Conservation (phyloP, 2,797 vertebrate genomes). For the Atherinosoma microstoma region DNA sequence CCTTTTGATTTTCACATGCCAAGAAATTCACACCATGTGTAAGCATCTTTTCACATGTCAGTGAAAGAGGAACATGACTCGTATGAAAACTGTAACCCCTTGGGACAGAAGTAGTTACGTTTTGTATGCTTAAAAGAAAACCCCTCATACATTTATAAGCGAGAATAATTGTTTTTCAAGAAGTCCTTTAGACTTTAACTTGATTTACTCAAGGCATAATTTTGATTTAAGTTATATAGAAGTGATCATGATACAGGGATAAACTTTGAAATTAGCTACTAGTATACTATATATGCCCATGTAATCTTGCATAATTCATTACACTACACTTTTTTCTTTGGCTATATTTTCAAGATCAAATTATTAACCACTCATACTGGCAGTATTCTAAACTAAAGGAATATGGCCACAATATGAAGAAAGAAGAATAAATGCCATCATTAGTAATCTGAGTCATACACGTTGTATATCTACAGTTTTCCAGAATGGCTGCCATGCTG, state of each 20-base stretch:
- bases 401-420: no score
- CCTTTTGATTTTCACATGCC: constrained; percentile 17
- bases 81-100: constrained; percentile 7
- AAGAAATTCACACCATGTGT: constrained; percentile 24
- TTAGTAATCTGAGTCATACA: no score
- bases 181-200: not conserved
- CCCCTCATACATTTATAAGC: not conserved
- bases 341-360: not conserved
- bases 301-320: not conserved
- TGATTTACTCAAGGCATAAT: not conserved
- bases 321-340: not conserved
- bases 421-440: no score
- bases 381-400: no score
- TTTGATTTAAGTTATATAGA: not conserved
- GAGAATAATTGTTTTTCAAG: not conserved
- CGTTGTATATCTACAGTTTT: not conserved
- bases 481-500: not conserved
- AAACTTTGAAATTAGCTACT: not conserved
- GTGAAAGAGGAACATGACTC: constrained; percentile 55
- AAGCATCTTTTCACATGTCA: constrained; percentile 24
- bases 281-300: not conserved
- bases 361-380: not conserved
- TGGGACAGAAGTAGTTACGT: not conserved
- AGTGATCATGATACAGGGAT: not conserved
- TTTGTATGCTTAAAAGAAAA: not conserved